Percentiles rank a stretch among this genome's conserved stretches.
phyloP scores from a whole-genome alignment of 2,113 vertebrate genomes.

The Dromas ardeola region DNA sequence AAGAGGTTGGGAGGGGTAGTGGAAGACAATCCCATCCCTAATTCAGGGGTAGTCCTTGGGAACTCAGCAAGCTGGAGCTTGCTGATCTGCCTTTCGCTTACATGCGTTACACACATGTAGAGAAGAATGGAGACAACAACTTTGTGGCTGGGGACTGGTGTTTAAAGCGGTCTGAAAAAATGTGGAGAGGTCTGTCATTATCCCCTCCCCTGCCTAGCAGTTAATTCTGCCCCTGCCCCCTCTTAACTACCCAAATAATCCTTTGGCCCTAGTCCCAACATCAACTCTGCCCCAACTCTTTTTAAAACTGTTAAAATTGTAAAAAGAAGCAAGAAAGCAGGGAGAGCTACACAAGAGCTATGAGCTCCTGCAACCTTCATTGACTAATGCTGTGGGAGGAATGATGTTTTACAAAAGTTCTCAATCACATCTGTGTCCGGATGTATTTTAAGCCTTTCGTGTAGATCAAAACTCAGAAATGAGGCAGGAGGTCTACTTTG shows the following conservation, averaged over 20 bases:
- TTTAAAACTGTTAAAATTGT: not conserved
- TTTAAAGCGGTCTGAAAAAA: slow-evolving; percentile 24
- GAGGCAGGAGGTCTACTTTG: not conserved
- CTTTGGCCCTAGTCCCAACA: not conserved
- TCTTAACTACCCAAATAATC: not conserved
- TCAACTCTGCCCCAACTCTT: not conserved
- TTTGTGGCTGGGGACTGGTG: not conserved
- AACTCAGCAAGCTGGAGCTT: not conserved
- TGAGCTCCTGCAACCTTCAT: not conserved
- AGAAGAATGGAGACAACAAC: not conserved
- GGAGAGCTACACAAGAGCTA: not conserved
- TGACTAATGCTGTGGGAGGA: not conserved
- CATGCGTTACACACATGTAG: not conserved
- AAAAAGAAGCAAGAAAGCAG: not conserved
- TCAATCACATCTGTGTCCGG: not conserved
- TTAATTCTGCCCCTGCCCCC: not conserved
- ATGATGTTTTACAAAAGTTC: not conserved
- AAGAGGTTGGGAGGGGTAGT: not conserved
- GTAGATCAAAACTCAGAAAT: not conserved
- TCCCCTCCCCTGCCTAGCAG: not conserved
- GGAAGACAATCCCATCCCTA: not conserved
- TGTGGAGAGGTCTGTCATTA: not conserved
- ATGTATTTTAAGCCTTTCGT: not conserved
- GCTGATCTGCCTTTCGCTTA: not conserved
- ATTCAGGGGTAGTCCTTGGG: not conserved